Percentiles rank a stretch among this genome's conserved stretches.
These are phyloP conservation scores for Hassar affinis DNA, from an alignment of 2,113 vertebrate species.

Conservation along the genomic window DNA sequence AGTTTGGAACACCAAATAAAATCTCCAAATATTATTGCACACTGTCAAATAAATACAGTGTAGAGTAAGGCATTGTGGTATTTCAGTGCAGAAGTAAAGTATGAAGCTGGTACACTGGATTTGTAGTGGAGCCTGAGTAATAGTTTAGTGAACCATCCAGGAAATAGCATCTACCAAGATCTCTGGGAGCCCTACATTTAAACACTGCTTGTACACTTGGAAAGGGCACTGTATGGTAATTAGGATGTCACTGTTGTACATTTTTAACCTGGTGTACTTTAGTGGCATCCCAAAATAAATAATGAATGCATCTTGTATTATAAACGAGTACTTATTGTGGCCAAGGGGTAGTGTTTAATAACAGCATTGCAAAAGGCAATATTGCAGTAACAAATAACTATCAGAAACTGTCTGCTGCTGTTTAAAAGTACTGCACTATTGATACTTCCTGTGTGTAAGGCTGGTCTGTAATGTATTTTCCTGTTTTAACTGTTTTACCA, in stretches of 20 bases:
- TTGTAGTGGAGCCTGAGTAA: background rate
- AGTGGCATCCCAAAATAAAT: background rate
- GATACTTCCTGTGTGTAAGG: background rate
- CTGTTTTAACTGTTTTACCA: constrained; percentile 63
- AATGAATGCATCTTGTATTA: background rate
- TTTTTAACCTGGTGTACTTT: background rate
- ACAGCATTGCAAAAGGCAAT: background rate
- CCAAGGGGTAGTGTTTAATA: background rate
- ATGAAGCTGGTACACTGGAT: background rate
- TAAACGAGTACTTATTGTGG: background rate
- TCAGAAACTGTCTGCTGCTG: background rate
- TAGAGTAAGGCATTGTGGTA: background rate
- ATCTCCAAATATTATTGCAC: background rate
- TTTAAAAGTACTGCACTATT: background rate
- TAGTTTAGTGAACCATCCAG: background rate
- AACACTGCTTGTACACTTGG: background rate
- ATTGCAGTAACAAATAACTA: background rate
- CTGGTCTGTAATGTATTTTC: background rate
- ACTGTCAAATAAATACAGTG: background rate
- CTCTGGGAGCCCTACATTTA: background rate
- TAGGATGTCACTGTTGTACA: background rate
- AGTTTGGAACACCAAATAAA: background rate
- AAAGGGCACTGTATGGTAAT: background rate
- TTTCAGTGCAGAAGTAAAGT: background rate
- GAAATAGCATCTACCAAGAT: background rate